phyloP scores from a whole-genome alignment of 2,888 invertebrate genomes.

The Agrochola lychnidis region DNA sequence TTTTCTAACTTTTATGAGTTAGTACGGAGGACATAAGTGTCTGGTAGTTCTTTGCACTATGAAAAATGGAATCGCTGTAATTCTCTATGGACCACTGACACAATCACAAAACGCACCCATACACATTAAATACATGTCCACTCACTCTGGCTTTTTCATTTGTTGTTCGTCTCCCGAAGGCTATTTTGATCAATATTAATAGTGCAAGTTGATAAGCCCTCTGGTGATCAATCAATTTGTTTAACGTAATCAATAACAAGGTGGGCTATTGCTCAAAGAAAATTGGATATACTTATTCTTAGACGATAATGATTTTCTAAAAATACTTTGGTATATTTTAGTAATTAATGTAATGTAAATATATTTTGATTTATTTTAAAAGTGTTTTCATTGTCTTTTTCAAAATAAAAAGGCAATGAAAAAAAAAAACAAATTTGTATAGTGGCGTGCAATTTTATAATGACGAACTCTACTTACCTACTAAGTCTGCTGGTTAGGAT shows the following conservation, averaged over 20 bases:
- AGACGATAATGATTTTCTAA: not conserved
- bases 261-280: slow-evolving; percentile 6
- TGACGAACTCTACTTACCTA: not conserved
- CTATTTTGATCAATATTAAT: slow-evolving; percentile 45
- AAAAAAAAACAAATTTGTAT: too few species aligned
- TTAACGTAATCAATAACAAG: slow-evolving; percentile 24
- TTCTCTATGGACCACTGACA: slow-evolving; percentile 19
- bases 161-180: slow-evolving; percentile 44
- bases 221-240: slow-evolving; percentile 53
- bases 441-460: not conserved
- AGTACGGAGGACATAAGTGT: slow-evolving; percentile 6
- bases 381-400: not conserved
- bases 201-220: slow-evolving; percentile 29
- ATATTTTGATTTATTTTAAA: not conserved
- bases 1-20: slow-evolving; percentile 14
- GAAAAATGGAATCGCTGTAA: slow-evolving; percentile 25
- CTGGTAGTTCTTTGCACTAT: slow-evolving; percentile 1
- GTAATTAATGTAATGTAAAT: not conserved
- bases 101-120: slow-evolving; percentile 14
- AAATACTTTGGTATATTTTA: not conserved
- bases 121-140: slow-evolving; percentile 29
- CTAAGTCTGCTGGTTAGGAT: not conserved
- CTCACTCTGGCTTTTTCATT: slow-evolving; percentile 41
- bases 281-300: slow-evolving; percentile 5
- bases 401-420: too few species aligned